These are phyloP conservation scores for Drosophila setifemur DNA, from an alignment of 1,140 invertebrate species.

Conservation along the genomic window DNA sequence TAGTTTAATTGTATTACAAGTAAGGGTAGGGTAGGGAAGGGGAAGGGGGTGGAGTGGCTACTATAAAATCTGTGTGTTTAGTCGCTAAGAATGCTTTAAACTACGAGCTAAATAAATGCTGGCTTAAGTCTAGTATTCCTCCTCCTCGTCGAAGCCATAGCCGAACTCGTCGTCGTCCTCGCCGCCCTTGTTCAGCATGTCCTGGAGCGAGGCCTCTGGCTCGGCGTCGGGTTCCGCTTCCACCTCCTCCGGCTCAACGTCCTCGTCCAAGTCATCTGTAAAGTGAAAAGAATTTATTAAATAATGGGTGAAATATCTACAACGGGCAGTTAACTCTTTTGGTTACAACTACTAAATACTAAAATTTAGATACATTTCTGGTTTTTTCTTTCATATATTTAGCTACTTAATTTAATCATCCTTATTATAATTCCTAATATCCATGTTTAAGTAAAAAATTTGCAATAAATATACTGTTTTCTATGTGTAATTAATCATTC, in stretches of 20 bases:
- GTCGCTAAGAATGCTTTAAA: constrained; percentile 26
- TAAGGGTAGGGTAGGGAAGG: too few relatives aligned
- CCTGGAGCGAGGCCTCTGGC: constrained; percentile 73
- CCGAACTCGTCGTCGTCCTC: constrained; percentile 75
- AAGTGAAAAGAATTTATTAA: not conserved
- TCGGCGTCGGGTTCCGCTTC: constrained; percentile 64
- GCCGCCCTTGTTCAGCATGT: constrained; percentile 77
- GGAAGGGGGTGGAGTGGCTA: too few relatives aligned
- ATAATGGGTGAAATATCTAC: too few relatives aligned
- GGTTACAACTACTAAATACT: too few relatives aligned
- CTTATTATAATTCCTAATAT: too few relatives aligned
- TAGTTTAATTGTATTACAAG: constrained; percentile 62
- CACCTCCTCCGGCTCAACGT: constrained; percentile 49
- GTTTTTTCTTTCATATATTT: too few relatives aligned
- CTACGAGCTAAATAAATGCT: constrained; percentile 31
- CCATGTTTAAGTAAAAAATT: too few relatives aligned
- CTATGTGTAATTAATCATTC: too few relatives aligned
- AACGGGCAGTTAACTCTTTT: too few relatives aligned
- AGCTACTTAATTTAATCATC: too few relatives aligned
- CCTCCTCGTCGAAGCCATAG: constrained; percentile 80
- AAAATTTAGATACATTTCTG: too few relatives aligned
- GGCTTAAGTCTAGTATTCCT: constrained; percentile 50
- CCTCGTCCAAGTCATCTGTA: constrained; percentile 62
- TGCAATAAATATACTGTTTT: too few relatives aligned
- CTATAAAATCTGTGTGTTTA: constrained; percentile 21